Evolutionary conservation across 2,113 vertebrate genomes (phyloP), one percentile per base, ranked within the genome.

Genomic region (Scomber scombrus): DNA sequence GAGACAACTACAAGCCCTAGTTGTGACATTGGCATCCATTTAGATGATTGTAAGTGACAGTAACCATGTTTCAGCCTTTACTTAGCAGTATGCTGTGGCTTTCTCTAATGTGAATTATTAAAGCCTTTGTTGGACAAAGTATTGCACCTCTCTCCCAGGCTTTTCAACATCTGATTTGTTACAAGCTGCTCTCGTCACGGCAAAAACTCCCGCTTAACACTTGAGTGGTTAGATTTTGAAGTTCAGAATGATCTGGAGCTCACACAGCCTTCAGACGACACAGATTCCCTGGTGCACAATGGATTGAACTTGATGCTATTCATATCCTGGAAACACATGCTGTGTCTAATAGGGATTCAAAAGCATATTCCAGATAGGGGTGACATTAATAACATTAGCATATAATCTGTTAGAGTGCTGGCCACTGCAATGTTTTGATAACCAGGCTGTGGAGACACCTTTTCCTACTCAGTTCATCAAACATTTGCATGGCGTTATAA

Each of bases 1-100:
- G 70, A 84, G 75, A 85, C 78, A 79, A 63, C 76, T 79, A 90
- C 88, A 89, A 70, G 79, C 80, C 31, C 31, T 65, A 73, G 76
- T 78, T 88, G 84, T 91, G 88, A 92, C 84, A 88, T 89, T 86
- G 88, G 89, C 86, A 81, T 86, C 82, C 91, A 89, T 89, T 91
- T 85, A 85, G 77, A 69, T 89, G 84, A 92, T 91, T 73, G 50
- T 78, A 91, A 91, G 91, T 93, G 93, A 91, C 93, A 92, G 85
- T 85, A 56, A 83, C 78, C 88, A 68, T 92, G 91, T 91, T 87
- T 76, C n/a, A n/a, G 78, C 82, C 80, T 90, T 88, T 88, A 89
- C 87, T 90, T 92, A 89, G 77, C 49, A 7, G 50, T 60, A 46
- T 56, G 78, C 72, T 34, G 31, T 10, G 46, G 64, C 71, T 91